Evolutionary conservation across 2,113 vertebrate species (phyloP).

Genomic region (Sisor rabdophorus): DNA sequence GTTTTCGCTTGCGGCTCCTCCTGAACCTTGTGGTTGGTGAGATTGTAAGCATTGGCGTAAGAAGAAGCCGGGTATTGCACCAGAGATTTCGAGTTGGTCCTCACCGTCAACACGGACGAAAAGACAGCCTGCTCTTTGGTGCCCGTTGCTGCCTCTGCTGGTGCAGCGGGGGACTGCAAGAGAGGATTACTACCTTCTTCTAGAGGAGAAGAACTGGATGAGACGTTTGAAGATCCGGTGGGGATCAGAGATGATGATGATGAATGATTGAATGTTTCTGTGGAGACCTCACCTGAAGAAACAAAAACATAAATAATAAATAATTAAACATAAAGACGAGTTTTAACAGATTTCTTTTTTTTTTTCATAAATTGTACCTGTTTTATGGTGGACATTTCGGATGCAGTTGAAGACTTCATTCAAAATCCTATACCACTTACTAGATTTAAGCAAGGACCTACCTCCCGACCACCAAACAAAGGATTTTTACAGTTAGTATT

Average conservation of each 20-base stretch:
- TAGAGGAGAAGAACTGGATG: constrained; percentile 22
- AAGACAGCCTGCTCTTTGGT: constrained; percentile 57
- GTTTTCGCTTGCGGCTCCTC: constrained; percentile 60
- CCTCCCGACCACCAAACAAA: no score
- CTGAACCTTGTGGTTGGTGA: constrained; percentile 61
- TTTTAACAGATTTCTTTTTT: neutral
- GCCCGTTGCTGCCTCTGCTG: constrained; percentile 45
- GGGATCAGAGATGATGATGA: constrained; percentile 39
- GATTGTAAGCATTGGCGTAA: constrained; percentile 64
- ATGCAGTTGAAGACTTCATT: no score
- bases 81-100: constrained; percentile 58
- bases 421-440: no score
- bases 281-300: constrained; percentile 54
- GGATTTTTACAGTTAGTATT: no score
- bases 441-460: no score
- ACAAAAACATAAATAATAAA: constrained; percentile 8
- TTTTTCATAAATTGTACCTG: no score
- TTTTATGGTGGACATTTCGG: no score
- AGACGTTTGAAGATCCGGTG: constrained; percentile 42
- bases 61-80: constrained; percentile 65
- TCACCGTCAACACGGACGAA: constrained; percentile 58
- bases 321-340: neutral
- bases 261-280: constrained; percentile 38
- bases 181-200: constrained; percentile 30
- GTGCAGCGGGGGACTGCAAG: constrained; percentile 11